phyloP scores from a whole-genome alignment of 2,113 vertebrate genomes.

The Vicugna pacos region DNA sequence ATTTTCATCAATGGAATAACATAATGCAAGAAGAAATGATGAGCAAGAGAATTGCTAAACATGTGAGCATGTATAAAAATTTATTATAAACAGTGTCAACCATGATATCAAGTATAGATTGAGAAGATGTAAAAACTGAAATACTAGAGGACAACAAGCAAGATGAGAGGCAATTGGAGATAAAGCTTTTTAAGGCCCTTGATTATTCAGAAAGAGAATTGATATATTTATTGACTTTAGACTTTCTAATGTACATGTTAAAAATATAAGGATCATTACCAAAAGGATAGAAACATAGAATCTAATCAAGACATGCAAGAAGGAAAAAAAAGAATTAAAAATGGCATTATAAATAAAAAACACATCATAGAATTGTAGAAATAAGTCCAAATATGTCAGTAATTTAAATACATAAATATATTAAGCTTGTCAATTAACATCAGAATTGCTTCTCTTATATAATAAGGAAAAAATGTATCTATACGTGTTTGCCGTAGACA shows the following conservation, averaged over 20 bases:
- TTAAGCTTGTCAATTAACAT: slow-evolving; percentile 56
- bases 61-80: neutral
- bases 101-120: neutral
- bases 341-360: neutral
- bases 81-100: neutral
- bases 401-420: slow-evolving; percentile 8
- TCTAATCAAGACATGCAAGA: neutral
- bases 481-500: neutral
- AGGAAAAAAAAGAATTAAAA: neutral
- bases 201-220: neutral
- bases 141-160: neutral
- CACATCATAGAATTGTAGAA: neutral
- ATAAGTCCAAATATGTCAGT: slow-evolving; percentile 27
- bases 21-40: neutral
- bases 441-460: neutral
- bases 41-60: neutral
- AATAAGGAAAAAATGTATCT: slow-evolving; percentile 2
- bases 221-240: neutral
- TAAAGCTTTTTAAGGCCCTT: neutral
- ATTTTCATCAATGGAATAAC: slow-evolving; percentile 26
- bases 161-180: neutral
- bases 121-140: slow-evolving; percentile 34
- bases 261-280: neutral
- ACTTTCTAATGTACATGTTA: neutral
- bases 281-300: neutral